phyloP scores from a whole-genome alignment of 2,888 invertebrate species.

The Smittia aterrima region DNA sequence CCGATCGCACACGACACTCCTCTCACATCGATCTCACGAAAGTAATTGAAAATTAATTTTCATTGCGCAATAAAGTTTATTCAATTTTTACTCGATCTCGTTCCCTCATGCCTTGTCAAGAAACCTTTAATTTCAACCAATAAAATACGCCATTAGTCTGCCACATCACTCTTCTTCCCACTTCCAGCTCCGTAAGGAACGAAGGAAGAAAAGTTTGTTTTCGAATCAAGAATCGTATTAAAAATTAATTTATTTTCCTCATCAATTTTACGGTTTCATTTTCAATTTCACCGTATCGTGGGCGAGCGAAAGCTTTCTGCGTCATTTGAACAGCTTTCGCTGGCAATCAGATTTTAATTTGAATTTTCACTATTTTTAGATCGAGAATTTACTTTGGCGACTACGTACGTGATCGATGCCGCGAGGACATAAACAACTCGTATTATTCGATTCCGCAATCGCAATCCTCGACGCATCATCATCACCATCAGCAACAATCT shows the following conservation, averaged over 20 bases:
- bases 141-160: not conserved
- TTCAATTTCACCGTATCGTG: constrained; percentile 4
- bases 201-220: not conserved
- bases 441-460: constrained; percentile 48
- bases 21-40: not conserved
- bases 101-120: not conserved
- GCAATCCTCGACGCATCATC: constrained; percentile 46
- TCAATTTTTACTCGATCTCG: not conserved
- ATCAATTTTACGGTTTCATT: not conserved
- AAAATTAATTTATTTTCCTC: constrained; percentile 14
- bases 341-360: not conserved
- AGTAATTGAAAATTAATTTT: constrained; percentile 11
- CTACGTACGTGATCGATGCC: constrained; percentile 48
- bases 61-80: not conserved
- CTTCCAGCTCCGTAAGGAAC: not conserved
- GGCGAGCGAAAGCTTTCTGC: not conserved
- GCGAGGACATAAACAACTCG: constrained; percentile 47
- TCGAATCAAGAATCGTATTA: not conserved
- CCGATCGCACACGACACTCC: not conserved
- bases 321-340: not conserved
- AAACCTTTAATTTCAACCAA: not conserved
- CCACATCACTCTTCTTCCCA: not conserved
- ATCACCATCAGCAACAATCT: constrained; percentile 44
- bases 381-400: constrained; percentile 52
- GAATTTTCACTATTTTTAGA: constrained; percentile 45